Percentiles rank a stretch among this genome's conserved stretches.
These are phyloP conservation scores for Marisa cornuarietis DNA, from an alignment of 1,140 invertebrate species.

Conservation along the genomic window DNA sequence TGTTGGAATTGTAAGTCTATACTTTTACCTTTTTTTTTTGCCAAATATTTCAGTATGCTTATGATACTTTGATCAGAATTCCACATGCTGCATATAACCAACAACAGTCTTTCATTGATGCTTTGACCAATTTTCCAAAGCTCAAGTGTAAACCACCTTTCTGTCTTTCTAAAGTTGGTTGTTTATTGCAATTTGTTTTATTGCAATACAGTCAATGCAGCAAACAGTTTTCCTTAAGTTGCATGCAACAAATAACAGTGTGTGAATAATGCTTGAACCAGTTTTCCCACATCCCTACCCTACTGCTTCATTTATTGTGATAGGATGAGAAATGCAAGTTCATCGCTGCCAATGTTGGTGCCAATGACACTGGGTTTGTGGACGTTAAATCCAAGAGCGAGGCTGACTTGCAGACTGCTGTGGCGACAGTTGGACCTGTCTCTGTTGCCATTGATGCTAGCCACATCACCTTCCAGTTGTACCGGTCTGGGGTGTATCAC, in stretches of 20 bases:
- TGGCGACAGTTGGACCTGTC: slow-evolving; percentile 89
- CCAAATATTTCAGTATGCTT: no score
- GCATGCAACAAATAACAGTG: no score
- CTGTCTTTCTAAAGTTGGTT: no score
- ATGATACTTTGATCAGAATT: no score
- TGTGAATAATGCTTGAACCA: no score
- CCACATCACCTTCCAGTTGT: slow-evolving; percentile 73
- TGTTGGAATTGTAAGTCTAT: slow-evolving; percentile 35
- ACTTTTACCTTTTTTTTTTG: background rate
- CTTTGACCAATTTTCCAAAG: no score
- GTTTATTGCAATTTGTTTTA: no score
- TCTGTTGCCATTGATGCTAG: slow-evolving; percentile 91
- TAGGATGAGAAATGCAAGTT: slow-evolving; percentile 74
- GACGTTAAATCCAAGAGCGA: slow-evolving; percentile 69
- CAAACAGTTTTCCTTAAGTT: no score
- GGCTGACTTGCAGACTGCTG: slow-evolving; percentile 60
- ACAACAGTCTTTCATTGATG: no score
- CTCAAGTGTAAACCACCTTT: no score
- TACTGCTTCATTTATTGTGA: slow-evolving; percentile 66
- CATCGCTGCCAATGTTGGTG: slow-evolving; percentile 75
- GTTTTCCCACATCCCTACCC: slow-evolving; percentile 77
- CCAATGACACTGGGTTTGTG: slow-evolving; percentile 82
- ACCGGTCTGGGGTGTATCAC: slow-evolving; percentile 71
- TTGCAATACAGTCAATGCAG: no score
- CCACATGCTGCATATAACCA: no score